Base-by-base conservation (phyloP, 2,888 invertebrate species). In the Sesia bembeciformis region DNA sequence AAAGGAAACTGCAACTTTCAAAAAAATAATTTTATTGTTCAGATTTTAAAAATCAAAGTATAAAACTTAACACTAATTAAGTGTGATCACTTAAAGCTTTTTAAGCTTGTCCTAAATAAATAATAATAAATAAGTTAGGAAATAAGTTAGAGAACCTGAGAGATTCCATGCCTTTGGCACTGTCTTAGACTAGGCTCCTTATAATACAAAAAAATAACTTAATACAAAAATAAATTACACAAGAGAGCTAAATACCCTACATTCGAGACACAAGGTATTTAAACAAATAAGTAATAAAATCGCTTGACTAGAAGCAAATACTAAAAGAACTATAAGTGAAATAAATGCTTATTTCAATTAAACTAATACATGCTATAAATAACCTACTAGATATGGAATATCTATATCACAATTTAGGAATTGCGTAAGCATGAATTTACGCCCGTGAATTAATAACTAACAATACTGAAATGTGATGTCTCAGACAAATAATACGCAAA, bases 331-430 rank as follows among this genome's bases (percentile, higher is more conserved):
- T 58, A 50, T 7, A 3, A 5, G 38, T 38, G 60, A 63, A 62
- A 54, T 62, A 66, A 64, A 65, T 62, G 57, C 64, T 59, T 64
- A 64, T 58, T 56, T 60, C 57, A 23, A 56, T 64, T 57, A 62
- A 65, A 65, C 64, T 74, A 69, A 63, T 60, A 60, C 59, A 55
- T 54, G 54, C 53, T 58, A 56, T 56, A 49, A 61, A 60, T 67
- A 64, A 62, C 62, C 66, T 70, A 78, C 62, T 70, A 68, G 69
- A 75, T 75, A 73, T 81, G 74, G 77, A 83, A 79, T 78, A 76
- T 71, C 73, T 78, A 77, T 86, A 88, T 88, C 87, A 88, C 87
- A 88, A 81, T 79, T 79, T 84, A 87, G 88, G 88, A 88, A 87
- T 85, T 69, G 78, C 86, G 84, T 64, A 75, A 68, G 64, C 4